phyloP scores from a whole-genome alignment of 2,888 invertebrate genomes.

The Geotrupes spiniger region DNA sequence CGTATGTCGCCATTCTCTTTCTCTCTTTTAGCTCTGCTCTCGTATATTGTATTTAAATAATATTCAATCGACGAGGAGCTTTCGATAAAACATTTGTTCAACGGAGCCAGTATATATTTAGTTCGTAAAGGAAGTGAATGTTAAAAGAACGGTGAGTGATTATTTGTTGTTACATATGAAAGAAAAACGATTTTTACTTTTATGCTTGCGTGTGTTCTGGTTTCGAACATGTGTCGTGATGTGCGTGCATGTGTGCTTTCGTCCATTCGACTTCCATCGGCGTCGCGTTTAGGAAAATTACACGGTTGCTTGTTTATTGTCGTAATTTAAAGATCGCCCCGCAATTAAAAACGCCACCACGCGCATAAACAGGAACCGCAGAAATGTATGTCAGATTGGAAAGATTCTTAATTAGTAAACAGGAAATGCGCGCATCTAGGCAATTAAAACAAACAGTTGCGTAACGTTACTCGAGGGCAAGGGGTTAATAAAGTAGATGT shows the following conservation, averaged over 20 bases:
- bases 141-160: slow-evolving; percentile 3
- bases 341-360: no score
- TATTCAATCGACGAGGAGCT: slow-evolving; percentile 1
- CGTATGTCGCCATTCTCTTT: slow-evolving; percentile 16
- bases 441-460: slow-evolving; percentile 18
- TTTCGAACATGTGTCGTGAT: no score
- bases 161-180: background rate
- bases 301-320: no score
- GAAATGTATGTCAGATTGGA: slow-evolving; percentile 3
- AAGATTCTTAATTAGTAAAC: slow-evolving; percentile 18
- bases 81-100: slow-evolving; percentile 2
- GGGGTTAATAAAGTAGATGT: slow-evolving; percentile 22
- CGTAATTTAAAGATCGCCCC: no score
- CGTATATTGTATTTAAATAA: slow-evolving; percentile 16
- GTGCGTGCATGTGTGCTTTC: no score
- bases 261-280: no score
- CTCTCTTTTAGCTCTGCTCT: slow-evolving; percentile 11
- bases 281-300: no score
- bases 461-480: slow-evolving; percentile 18
- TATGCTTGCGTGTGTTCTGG: no score
- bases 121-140: slow-evolving; percentile 1
- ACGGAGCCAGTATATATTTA: slow-evolving; percentile 4
- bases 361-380: slow-evolving; percentile 15
- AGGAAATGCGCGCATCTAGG: slow-evolving; percentile 21
- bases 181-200: no score